A percentile compares a stretch with the other conserved stretches of the same genome.
phyloP scores from a whole-genome alignment of 2,113 vertebrate genomes.

The Amphilophus citrinellus region DNA sequence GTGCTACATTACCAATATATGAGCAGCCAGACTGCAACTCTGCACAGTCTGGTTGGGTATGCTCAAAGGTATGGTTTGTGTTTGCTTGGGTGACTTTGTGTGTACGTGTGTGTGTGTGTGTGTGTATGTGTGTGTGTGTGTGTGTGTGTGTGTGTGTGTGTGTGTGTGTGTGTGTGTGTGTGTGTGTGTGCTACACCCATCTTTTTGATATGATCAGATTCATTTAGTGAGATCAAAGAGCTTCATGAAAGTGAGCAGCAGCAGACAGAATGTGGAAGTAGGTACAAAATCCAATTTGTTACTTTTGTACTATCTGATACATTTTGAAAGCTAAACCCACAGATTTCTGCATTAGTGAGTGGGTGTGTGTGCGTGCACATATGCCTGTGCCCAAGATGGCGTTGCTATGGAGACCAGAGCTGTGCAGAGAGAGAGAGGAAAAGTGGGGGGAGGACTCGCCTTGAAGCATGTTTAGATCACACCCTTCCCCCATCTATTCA shows the following conservation, averaged over 20 bases:
- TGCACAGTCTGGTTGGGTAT: not conserved
- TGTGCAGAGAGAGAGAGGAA: constrained; percentile 50
- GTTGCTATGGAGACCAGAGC: constrained; percentile 77
- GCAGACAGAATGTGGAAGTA: not conserved
- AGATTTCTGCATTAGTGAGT: not conserved
- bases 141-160: not conserved
- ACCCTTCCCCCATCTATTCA: constrained; percentile 71
- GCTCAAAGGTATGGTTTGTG: not conserved
- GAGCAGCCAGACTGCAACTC: constrained; percentile 38
- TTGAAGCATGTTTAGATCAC: constrained; percentile 63
- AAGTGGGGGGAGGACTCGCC: constrained; percentile 44
- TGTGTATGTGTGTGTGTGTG: not conserved
- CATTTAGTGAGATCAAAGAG: not conserved
- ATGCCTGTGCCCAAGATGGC: constrained; percentile 58
- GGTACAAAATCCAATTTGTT: not conserved
- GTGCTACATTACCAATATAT: constrained; percentile 59
- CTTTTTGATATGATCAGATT: not conserved
- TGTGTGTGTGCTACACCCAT: not conserved
- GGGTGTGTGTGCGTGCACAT: constrained; percentile 11
- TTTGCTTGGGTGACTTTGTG: not conserved
- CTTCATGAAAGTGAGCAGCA: not conserved
- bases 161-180: not conserved
- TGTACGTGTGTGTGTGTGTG: not conserved
- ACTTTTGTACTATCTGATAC: not conserved
- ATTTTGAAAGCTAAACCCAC: constrained; percentile 13